These are phyloP conservation scores for Nephotettix cincticeps DNA, from an alignment of 1,140 invertebrate genomes.

Conservation along the genomic window DNA sequence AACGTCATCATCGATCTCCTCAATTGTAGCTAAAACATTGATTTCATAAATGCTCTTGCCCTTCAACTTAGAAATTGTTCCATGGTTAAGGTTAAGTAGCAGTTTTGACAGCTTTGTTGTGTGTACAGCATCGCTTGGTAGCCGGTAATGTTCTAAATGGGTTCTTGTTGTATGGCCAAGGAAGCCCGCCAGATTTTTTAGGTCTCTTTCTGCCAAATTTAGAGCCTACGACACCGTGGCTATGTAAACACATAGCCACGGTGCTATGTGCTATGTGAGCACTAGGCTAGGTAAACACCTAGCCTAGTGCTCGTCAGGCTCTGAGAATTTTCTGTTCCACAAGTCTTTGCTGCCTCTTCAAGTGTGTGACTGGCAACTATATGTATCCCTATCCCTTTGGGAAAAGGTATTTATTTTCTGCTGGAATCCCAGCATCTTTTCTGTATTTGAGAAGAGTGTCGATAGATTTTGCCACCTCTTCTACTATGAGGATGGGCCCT, in stretches of 20 bases:
- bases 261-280: no score
- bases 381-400: not conserved
- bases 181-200: not conserved
- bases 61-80: not conserved
- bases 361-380: not conserved
- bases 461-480: not conserved
- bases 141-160: not conserved
- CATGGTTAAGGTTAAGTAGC: not conserved
- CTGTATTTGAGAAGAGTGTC: not conserved
- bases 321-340: not conserved
- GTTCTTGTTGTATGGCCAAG: not conserved
- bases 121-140: constrained; percentile 6
- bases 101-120: not conserved
- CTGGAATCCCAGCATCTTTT: not conserved
- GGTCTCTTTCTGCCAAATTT: not conserved
- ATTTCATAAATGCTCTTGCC: not conserved
- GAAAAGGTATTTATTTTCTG: not conserved
- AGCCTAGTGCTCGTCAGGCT: not conserved
- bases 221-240: not conserved
- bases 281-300: not conserved
- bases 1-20: no score
- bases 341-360: not conserved
- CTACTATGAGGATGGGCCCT: not conserved
- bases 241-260: no score
- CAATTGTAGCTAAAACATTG: no score